phyloP scores from a whole-genome alignment of 2,797 vertebrate genomes.

The Cetoscarus ocellatus region DNA sequence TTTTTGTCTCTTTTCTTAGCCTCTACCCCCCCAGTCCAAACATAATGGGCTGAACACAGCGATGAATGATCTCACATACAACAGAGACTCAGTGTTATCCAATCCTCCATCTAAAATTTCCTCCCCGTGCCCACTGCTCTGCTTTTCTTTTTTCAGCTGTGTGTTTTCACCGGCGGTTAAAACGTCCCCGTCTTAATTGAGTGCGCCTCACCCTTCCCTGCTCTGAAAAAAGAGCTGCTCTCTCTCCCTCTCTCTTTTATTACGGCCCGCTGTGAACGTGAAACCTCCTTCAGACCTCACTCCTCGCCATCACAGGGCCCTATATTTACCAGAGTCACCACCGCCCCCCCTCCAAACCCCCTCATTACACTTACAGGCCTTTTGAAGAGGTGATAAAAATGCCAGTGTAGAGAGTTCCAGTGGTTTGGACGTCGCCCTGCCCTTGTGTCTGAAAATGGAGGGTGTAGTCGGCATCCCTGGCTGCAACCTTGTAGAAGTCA shows the following conservation, averaged over 20 bases:
- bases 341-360: slow-evolving; percentile 25
- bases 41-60: neutral
- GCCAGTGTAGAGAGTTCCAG: slow-evolving; percentile 63
- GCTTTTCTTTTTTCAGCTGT: slow-evolving; percentile 47
- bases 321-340: slow-evolving; percentile 71
- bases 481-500: slow-evolving; percentile 11
- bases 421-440: slow-evolving; percentile 61
- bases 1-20: neutral
- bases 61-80: slow-evolving; percentile 11
- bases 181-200: slow-evolving; percentile 74
- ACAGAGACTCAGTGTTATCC: slow-evolving; percentile 43
- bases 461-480: slow-evolving; percentile 36
- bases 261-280: slow-evolving; percentile 61
- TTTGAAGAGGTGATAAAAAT: slow-evolving; percentile 76
- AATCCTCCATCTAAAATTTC: slow-evolving; percentile 31
- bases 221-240: slow-evolving; percentile 45
- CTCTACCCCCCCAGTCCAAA: neutral
- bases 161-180: slow-evolving; percentile 66
- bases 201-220: slow-evolving; percentile 69
- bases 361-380: slow-evolving; percentile 59
- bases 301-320: slow-evolving; percentile 44
- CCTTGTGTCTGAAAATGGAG: slow-evolving; percentile 47
- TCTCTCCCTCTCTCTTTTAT: slow-evolving; percentile 59
- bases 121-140: slow-evolving; percentile 5
- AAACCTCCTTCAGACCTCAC: slow-evolving; percentile 67